These are phyloP conservation scores for Melanostoma scalare DNA, from an alignment of 2,888 invertebrate genomes.

Conservation along the genomic window DNA sequence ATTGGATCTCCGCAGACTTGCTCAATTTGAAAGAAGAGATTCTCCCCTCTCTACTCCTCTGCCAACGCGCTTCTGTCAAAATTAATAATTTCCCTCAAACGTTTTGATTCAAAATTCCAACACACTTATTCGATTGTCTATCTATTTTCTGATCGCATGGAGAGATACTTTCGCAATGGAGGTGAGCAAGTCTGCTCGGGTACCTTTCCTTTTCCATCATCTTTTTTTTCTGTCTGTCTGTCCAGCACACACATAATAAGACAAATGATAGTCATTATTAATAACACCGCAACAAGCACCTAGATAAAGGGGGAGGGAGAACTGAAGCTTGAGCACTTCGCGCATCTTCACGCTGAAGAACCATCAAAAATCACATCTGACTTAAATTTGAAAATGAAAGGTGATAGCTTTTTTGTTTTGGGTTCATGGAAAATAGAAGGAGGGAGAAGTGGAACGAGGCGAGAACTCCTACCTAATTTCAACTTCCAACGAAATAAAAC, in stretches of 20 bases:
- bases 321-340: slow-evolving; percentile 13
- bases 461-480: background rate
- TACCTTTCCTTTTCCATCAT: slow-evolving; percentile 30
- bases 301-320: background rate
- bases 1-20: slow-evolving; percentile 33
- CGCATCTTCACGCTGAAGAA: slow-evolving; percentile 28
- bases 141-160: slow-evolving; percentile 43
- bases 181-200: slow-evolving; percentile 3
- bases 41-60: slow-evolving; percentile 28
- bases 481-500: background rate
- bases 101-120: slow-evolving; percentile 44
- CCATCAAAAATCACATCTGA: background rate
- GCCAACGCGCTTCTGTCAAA: slow-evolving; percentile 22
- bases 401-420: background rate
- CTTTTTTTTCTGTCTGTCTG: slow-evolving; percentile 33
- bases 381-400: slow-evolving; percentile 29
- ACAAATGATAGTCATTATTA: slow-evolving; percentile 51
- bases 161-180: slow-evolving; percentile 61
- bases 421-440: background rate
- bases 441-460: slow-evolving; percentile 31
- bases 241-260: slow-evolving; percentile 39
- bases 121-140: slow-evolving; percentile 29
- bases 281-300: slow-evolving; percentile 31
- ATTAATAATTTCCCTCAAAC: slow-evolving; percentile 56
- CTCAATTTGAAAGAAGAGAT: slow-evolving; percentile 22